These are phyloP conservation scores for Tachypleus tridentatus DNA, from an alignment of 1,140 invertebrate species.

Conservation along the genomic window DNA sequence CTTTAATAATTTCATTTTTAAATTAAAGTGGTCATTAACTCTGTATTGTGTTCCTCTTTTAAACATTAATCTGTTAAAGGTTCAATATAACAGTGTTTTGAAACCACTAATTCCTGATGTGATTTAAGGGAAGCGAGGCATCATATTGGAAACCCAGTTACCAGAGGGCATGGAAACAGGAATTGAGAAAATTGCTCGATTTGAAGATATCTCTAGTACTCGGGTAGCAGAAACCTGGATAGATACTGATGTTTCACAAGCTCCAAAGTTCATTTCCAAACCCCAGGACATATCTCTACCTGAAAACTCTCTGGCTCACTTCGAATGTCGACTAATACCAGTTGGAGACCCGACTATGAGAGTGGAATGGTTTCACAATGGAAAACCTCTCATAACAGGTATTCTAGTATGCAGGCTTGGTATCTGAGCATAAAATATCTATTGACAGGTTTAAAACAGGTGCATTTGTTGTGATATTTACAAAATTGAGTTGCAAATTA, in stretches of 20 bases:
- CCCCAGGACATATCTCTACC: constrained; percentile 65
- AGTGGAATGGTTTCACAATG: constrained; percentile 95
- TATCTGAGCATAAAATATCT: no score
- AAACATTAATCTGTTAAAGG: no score
- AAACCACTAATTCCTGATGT: no score
- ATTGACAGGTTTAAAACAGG: no score
- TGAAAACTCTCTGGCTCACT: constrained; percentile 82
- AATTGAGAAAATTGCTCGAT: constrained; percentile 81
- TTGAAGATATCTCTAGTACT: constrained; percentile 62
- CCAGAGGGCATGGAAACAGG: constrained; percentile 67
- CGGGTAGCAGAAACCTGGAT: constrained; percentile 36
- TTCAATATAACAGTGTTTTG: no score
- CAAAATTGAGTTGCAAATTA: no score
- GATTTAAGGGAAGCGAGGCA: constrained; percentile 51
- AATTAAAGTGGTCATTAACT: no score
- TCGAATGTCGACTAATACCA: constrained; percentile 77
- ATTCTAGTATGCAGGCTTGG: constrained; percentile 27
- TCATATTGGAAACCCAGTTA: constrained; percentile 82
- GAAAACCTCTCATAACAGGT: constrained; percentile 64
- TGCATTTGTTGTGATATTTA: no score
- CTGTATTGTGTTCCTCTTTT: no score
- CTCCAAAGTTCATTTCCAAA: constrained; percentile 83
- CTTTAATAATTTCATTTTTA: no score
- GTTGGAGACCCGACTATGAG: constrained; percentile 81
- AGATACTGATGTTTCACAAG: constrained; percentile 57